Evolutionary conservation across 2,888 invertebrate genomes (phyloP), one percentile per base, ranked within the genome.

Genomic region (Galerucella nymphaeae): DNA sequence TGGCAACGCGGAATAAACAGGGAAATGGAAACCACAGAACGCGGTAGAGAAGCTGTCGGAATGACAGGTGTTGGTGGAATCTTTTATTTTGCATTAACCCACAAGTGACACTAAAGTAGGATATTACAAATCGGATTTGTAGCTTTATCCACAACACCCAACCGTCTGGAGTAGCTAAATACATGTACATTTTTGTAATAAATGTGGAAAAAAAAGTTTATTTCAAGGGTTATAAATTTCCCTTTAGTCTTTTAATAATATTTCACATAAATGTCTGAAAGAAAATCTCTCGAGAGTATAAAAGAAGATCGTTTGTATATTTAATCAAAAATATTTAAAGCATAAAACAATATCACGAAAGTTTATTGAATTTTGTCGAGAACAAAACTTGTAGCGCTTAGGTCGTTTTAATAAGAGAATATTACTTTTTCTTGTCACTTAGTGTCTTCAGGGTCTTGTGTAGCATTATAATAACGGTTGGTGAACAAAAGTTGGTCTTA

Each of bases 381-480:
- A 53, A 53, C 16, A 18, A 53, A 53, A 53, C 53, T n/a, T 16
- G 13, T 48, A 48, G 48, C 48, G n/a, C 18, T 53, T 53, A 53
- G n/a, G 16, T 16, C 53, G 53, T 53, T 53, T 53, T 53, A 16
- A 18, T 53, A 53, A 53, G 53, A n/a, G 18, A 16, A 16, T 16
- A 53, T 53, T 18, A n/a, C 53, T 53, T 53, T 53, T 53, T 53
- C 53, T 18, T 18, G 18, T 18, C 50, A 8, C 50, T 16, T n/a
- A 50, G 50, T 10, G 53, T 18, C 16, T 53, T 53, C n/a, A 53
- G 53, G 53, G 10, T 53, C 53, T 16, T 8, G 9, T 18, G 16
- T 5, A 8, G n/a, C 48, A 16, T 53, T 16, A 18, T 16, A 18
- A 18, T 1, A 48, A 3, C 48, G 6, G 48, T 6, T 48, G n/a